Conservation (phyloP, 1,140 invertebrate genomes). For the Drosophila novamexicana region DNA sequence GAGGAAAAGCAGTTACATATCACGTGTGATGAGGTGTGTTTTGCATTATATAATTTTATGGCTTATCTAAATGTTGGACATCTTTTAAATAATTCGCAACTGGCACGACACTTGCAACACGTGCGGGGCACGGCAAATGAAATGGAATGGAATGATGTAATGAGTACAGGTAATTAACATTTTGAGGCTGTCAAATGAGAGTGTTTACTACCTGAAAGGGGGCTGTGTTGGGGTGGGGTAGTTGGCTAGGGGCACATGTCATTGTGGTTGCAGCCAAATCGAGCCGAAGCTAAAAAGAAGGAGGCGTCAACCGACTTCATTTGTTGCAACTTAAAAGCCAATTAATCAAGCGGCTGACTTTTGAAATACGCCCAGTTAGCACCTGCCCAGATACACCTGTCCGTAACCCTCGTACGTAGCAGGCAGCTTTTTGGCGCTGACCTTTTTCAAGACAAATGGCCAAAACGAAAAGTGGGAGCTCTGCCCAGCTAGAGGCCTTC, state of each 20-base stretch:
- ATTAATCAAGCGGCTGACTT: constrained; percentile 75
- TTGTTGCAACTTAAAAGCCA: constrained; percentile 79
- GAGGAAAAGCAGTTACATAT: background rate
- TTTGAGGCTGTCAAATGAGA: constrained; percentile 13
- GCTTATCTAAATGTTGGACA: constrained; percentile 23
- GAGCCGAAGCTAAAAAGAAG: background rate
- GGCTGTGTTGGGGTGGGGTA: background rate
- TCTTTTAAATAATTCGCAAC: constrained; percentile 34
- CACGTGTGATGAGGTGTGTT: constrained; percentile 14
- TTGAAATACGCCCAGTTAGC: constrained; percentile 56
- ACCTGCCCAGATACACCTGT: background rate
- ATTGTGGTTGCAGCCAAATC: constrained; percentile 16
- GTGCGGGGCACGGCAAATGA: constrained; percentile 8
- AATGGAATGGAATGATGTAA: constrained; percentile 35
- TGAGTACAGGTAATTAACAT: constrained; percentile 42
- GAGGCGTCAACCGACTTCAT: constrained; percentile 51
- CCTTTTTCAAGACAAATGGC: constrained; percentile 58
- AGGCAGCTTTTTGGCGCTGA: constrained; percentile 46
- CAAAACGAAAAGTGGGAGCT: background rate
- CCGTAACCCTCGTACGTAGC: background rate
- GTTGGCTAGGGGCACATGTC: constrained; percentile 17
- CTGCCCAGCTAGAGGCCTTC: background rate
- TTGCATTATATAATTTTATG: constrained; percentile 37
- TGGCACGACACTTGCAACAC: constrained; percentile 35
- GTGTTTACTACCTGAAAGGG: background rate